These are phyloP conservation scores for Xenotilapia longispinis DNA, from an alignment of 2,113 vertebrate genomes.

Conservation along the genomic window DNA sequence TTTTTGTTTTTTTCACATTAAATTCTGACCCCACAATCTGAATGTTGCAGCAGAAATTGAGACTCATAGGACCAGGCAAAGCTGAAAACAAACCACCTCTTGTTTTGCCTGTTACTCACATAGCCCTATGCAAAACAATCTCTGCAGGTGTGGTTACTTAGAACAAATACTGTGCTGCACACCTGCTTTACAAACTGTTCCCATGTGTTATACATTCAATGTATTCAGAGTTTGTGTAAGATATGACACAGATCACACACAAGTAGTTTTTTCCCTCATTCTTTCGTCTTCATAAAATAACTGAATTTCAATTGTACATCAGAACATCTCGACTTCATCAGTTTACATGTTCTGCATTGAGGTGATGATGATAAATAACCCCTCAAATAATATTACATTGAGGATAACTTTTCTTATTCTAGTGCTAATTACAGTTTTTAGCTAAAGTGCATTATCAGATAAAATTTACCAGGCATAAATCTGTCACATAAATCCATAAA, in stretches of 20 bases:
- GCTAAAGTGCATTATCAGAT: not conserved
- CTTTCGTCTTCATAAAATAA: not conserved
- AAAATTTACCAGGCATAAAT: rapidly evolving
- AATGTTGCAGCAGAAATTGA: not conserved
- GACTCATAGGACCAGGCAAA: not conserved
- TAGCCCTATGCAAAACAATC: not conserved
- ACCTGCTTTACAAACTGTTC: not conserved
- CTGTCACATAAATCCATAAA: not conserved
- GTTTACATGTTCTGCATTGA: not conserved
- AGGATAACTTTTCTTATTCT: not conserved
- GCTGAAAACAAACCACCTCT: not conserved
- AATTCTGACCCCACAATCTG: not conserved
- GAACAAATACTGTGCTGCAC: not conserved
- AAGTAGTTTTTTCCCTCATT: not conserved
- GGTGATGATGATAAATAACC: not conserved
- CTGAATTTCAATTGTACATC: not conserved
- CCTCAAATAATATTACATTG: not conserved
- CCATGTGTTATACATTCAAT: not conserved
- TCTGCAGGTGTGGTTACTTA: not conserved
- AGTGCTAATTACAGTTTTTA: not conserved
- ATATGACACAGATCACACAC: not conserved
- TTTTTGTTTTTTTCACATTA: not conserved
- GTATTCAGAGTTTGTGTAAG: not conserved
- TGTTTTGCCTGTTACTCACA: not conserved
- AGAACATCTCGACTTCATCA: not conserved